These are phyloP conservation scores for Tetramorium bicarinatum DNA, from an alignment of 2,888 invertebrate species.

Conservation along the genomic window DNA sequence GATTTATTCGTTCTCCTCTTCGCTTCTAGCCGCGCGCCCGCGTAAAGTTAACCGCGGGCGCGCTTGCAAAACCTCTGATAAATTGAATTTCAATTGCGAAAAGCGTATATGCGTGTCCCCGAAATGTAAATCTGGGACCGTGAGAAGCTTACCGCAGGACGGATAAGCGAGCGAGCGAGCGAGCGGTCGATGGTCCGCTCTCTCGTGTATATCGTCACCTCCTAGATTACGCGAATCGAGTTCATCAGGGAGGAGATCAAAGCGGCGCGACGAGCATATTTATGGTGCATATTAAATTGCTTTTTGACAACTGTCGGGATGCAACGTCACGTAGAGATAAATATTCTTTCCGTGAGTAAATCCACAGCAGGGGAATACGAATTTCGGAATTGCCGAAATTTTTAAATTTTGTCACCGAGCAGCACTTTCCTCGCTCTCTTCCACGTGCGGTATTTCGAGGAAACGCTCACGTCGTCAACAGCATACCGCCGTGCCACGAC, in stretches of 20 bases:
- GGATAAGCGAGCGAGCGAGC: neutral
- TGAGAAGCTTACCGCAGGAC: conserved; percentile 23
- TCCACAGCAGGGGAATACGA: neutral
- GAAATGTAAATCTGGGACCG: conserved; percentile 28
- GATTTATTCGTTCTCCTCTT: conserved; percentile 67
- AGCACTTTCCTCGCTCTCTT: neutral
- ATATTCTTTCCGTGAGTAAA: neutral
- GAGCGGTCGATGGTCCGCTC: neutral
- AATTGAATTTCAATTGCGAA: conserved; percentile 62
- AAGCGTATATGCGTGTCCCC: conserved; percentile 38
- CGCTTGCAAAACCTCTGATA: conserved; percentile 46
- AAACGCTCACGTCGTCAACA: conserved; percentile 16
- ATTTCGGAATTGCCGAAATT: neutral
- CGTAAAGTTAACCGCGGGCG: conserved; percentile 68
- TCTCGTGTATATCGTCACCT: neutral
- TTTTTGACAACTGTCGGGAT: neutral
- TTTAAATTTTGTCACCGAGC: neutral
- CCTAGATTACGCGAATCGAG: neutral
- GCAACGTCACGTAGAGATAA: neutral
- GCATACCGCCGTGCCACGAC: conserved; percentile 8
- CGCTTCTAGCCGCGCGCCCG: conserved; percentile 31
- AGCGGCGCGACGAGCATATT: neutral
- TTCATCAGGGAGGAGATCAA: neutral
- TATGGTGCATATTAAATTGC: neutral
- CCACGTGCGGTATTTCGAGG: neutral